phyloP scores from a whole-genome alignment of 1,140 invertebrate species.

The Psilanteris sp. region DNA sequence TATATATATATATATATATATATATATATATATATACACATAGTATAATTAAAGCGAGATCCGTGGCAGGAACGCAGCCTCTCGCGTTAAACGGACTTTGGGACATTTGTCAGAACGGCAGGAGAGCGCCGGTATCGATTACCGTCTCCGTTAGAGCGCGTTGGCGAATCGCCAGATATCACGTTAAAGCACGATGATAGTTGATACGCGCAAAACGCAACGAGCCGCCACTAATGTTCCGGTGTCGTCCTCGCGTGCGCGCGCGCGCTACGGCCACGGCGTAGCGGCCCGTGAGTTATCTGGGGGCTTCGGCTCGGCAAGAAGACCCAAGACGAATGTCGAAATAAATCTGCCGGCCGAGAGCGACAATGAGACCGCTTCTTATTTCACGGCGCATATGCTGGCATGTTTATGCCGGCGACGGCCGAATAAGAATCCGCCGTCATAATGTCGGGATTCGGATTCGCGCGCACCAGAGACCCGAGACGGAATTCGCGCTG shows the following conservation, averaged over 20 bases:
- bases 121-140: slow-evolving; percentile 72
- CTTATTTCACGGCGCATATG: slow-evolving; percentile 58
- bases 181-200: slow-evolving; percentile 78
- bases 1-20: too few species aligned
- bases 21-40: too few species aligned
- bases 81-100: slow-evolving; percentile 64
- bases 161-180: slow-evolving; percentile 75
- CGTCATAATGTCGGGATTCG: slow-evolving; percentile 63
- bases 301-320: slow-evolving; percentile 39
- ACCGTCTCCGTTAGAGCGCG: slow-evolving; percentile 68
- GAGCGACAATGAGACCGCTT: slow-evolving; percentile 58
- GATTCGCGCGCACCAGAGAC: slow-evolving; percentile 42
- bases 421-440: slow-evolving; percentile 41
- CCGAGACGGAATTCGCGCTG: too few species aligned
- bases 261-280: too few species aligned
- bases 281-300: slow-evolving; percentile 59
- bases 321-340: slow-evolving; percentile 68
- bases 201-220: slow-evolving; percentile 74
- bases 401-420: slow-evolving; percentile 56
- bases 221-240: slow-evolving; percentile 72
- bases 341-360: slow-evolving; percentile 66
- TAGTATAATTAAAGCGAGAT: too few species aligned
- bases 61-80: too few species aligned
- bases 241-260: slow-evolving; percentile 44
- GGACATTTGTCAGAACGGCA: slow-evolving; percentile 67